Percentiles rank a stretch among this genome's conserved stretches.
Conservation (phyloP, 2,113 vertebrate genomes). For the Melospiza melodia region DNA sequence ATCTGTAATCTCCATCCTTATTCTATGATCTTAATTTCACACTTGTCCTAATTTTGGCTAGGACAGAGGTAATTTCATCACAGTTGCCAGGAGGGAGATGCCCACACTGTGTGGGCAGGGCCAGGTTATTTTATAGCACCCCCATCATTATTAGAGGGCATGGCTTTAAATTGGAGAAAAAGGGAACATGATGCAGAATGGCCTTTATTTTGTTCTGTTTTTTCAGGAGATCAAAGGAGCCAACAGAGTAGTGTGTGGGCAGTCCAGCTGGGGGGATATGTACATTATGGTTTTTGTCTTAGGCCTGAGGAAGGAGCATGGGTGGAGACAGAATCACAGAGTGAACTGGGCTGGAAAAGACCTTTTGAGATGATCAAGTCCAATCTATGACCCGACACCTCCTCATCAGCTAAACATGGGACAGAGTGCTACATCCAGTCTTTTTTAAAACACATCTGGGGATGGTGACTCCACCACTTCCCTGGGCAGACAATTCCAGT, state of each 20-base stretch:
- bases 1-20: background rate
- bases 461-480: background rate
- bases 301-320: background rate
- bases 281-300: background rate
- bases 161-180: background rate
- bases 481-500: background rate
- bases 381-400: no score
- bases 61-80: background rate
- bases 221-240: background rate
- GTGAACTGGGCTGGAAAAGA: background rate
- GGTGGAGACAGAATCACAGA: background rate
- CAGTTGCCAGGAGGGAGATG: background rate
- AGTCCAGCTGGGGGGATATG: background rate
- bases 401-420: background rate
- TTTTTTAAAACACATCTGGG: background rate
- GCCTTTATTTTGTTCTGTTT: background rate
- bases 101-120: background rate
- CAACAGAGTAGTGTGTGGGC: background rate
- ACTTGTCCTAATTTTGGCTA: background rate
- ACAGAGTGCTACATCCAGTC: background rate
- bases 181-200: no score
- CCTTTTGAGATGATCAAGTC: background rate
- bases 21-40: background rate
- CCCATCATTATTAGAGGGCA: accelerated
- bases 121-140: background rate